Base-by-base conservation (phyloP, 2,113 vertebrate genomes). In the Seriola quinqueradiata region DNA sequence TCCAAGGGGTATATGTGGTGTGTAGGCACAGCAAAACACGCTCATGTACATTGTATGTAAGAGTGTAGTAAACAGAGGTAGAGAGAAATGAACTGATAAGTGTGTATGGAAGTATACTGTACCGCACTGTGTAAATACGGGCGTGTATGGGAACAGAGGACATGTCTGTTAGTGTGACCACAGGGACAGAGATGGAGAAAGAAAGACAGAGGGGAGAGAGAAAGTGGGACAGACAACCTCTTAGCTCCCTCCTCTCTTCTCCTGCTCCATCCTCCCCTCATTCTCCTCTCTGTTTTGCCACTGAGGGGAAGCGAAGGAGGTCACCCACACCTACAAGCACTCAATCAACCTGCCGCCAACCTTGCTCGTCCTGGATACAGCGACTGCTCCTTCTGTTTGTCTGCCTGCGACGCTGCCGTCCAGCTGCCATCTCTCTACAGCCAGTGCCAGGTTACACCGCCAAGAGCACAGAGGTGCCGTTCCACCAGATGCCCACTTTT, bases 301-400 rank as follows among this genome's bases (percentile, higher is more conserved):
- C 81, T 3, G 85, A 83, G 84, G 89, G 77, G 86, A 91, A 88
- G 82, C 61, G 81, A 94, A 94, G 87, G 92, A 95, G 94, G 94
- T 95, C 93, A 95, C 93, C 92, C 83, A 87, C 88, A 90, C 93
- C 93, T 94, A 91, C 81, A 44, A 94, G 94, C 90, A 73, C 83
- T 93, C 90, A 90, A 93, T 94, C 91, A 92, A 91, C 87, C 89
- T 84, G 90, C 83, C 77, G 83, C 84, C 79, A 90, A 94, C 94
- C 94, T 95, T 94, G 92, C 86, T 88, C 79, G 91, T 93, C 92
- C 94, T 89, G 90, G 85, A 94, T 95, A 91, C 86, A 32, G 80
- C 61, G 82, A 71, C 78, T 14, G 78, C 82, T 85, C 80, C 74
- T 79, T 55, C 70, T 57, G 79, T 89, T 90, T 83, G 81, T 88